Evolutionary conservation across 1,140 invertebrate genomes (phyloP).

Genomic region (Hestina assimilis): DNA sequence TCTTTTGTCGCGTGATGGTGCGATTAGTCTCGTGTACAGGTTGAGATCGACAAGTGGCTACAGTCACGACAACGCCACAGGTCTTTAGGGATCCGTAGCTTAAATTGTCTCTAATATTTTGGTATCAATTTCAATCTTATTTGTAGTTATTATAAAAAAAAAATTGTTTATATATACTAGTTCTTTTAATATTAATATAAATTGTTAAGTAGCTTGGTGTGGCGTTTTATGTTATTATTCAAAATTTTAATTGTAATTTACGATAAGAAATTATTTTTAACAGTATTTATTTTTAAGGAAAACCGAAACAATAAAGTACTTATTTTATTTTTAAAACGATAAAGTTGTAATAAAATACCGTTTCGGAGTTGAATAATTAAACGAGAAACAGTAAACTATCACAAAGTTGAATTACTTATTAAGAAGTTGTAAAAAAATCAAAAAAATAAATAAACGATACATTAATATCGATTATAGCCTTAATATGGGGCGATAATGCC

Average conservation of each 20-base stretch:
- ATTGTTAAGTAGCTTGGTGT: too few species aligned
- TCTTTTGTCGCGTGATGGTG: conserved; percentile 23
- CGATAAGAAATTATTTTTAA: too few species aligned
- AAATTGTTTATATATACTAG: too few species aligned
- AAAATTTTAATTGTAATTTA: too few species aligned
- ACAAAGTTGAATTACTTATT: conserved; percentile 4
- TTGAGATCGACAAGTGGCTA: conserved; percentile 39
- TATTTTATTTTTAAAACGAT: too few species aligned
- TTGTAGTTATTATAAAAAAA: too few species aligned
- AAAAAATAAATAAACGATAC: conserved; percentile 16
- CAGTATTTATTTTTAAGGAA: too few species aligned
- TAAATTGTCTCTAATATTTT: neutral
- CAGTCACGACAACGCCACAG: conserved; percentile 37
- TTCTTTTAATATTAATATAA: too few species aligned
- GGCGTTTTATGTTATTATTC: too few species aligned
- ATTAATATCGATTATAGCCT: conserved; percentile 15
- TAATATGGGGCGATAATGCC: conserved; percentile 22
- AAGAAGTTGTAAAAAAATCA: conserved; percentile 17
- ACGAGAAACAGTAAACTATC: conserved; percentile 1
- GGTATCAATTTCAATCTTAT: too few species aligned
- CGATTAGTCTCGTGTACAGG: conserved; percentile 56
- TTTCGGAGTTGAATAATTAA: neutral
- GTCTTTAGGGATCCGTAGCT: conserved; percentile 9
- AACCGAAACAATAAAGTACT: too few species aligned
- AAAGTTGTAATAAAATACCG: too few species aligned